These are phyloP conservation scores for Caranx melampygus DNA, from an alignment of 2,113 vertebrate genomes.

Conservation along the genomic window DNA sequence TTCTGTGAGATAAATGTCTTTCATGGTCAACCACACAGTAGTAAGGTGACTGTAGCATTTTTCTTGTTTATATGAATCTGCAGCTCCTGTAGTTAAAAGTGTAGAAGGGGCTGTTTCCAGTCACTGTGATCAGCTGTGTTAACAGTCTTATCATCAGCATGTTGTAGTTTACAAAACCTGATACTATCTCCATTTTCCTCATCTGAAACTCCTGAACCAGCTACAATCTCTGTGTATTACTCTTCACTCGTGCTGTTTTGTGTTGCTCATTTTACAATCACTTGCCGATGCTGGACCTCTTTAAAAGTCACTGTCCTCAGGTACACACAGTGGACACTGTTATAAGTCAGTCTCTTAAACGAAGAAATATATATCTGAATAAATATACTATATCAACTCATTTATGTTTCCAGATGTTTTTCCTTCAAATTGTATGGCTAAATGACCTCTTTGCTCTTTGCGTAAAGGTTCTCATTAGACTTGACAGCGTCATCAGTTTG, in stretches of 20 bases:
- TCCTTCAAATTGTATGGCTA: background rate
- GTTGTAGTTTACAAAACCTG: constrained; percentile 62
- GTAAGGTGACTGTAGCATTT: constrained; percentile 11
- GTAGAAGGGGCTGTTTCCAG: constrained; percentile 50
- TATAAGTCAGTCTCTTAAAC: constrained; percentile 55
- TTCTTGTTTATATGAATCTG: constrained; percentile 27
- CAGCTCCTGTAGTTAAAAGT: constrained; percentile 44
- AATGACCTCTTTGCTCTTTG: background rate
- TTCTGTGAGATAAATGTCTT: constrained; percentile 27
- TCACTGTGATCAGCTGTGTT: constrained; percentile 74
- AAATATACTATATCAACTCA: constrained; percentile 63
- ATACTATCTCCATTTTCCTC: constrained; percentile 24
- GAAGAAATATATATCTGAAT: constrained; percentile 56
- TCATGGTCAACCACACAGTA: background rate
- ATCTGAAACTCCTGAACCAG: constrained; percentile 49
- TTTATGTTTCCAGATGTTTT: background rate
- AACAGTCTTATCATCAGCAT: constrained; percentile 58
- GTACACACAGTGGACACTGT: constrained; percentile 73
- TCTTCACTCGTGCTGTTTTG: constrained; percentile 38
- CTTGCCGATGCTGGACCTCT: constrained; percentile 72
- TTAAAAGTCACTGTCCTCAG: constrained; percentile 78
- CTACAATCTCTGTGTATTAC: constrained; percentile 33
- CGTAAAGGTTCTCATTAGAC: background rate
- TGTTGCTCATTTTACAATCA: constrained; percentile 51
- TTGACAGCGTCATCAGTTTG: background rate